phyloP scores from a whole-genome alignment of 2,797 vertebrate species.

The Neosilurus mollespiculum region DNA sequence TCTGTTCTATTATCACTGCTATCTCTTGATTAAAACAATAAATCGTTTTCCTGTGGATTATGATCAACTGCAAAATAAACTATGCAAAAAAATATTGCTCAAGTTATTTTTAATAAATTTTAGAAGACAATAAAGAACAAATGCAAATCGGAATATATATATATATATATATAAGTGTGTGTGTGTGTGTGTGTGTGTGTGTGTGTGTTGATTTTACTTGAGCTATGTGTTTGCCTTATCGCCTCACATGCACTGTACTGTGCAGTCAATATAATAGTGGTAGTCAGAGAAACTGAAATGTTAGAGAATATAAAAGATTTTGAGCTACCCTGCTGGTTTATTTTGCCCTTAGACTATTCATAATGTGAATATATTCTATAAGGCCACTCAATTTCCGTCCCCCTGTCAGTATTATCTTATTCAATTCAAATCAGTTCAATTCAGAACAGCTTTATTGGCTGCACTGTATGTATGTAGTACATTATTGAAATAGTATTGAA shows the following conservation, averaged over 20 bases:
- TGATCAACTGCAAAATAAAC: not conserved
- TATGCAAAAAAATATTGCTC: not conserved
- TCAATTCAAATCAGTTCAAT: not conserved
- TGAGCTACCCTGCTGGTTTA: slow-evolving; percentile 12
- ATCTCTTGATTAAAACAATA: slow-evolving; percentile 27
- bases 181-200: too few species aligned
- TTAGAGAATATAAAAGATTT: slow-evolving; percentile 10
- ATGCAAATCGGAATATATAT: not conserved
- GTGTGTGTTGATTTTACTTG: not conserved
- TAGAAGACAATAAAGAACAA: not conserved
- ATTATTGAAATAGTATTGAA: not conserved
- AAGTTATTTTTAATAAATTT: not conserved
- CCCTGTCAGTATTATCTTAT: not conserved
- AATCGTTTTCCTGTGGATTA: slow-evolving; percentile 16
- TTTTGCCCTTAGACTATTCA: slow-evolving; percentile 14
- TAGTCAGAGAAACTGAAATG: slow-evolving; percentile 32
- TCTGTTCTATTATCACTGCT: not conserved
- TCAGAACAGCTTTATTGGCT: not conserved
- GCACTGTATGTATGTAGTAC: not conserved
- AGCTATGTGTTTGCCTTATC: not conserved
- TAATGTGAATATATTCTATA: slow-evolving; percentile 10
- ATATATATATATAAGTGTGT: too few species aligned
- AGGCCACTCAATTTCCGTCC: not conserved
- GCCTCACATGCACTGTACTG: not conserved
- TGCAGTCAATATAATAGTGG: not conserved